phyloP scores from a whole-genome alignment of 2,888 invertebrate species.

The Achlya flavicornis region DNA sequence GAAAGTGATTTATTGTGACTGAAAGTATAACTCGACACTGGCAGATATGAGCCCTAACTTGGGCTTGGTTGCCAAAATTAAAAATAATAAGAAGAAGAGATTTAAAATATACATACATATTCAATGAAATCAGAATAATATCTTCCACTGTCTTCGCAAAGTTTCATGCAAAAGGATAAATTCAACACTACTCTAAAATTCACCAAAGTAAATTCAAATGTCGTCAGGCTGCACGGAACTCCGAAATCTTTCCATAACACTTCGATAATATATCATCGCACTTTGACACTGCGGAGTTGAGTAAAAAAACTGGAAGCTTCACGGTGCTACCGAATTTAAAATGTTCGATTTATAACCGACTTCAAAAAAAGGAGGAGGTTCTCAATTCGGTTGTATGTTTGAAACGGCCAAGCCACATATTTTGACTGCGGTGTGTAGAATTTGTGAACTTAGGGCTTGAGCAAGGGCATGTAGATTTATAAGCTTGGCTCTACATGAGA shows the following conservation, averaged over 20 bases:
- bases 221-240: not conserved
- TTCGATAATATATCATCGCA: conserved; percentile 5
- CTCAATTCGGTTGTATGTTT: too few species aligned
- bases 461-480: too few species aligned
- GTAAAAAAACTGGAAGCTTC: conserved; percentile 3
- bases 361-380: too few species aligned
- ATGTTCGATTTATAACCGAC: not conserved
- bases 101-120: not conserved
- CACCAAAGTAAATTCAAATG: not conserved
- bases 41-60: too few species aligned
- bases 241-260: conserved; percentile 10
- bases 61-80: too few species aligned
- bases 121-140: not conserved
- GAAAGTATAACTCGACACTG: too few species aligned
- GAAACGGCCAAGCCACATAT: too few species aligned
- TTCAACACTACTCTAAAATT: conserved; percentile 5
- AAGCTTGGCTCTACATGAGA: too few species aligned
- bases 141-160: not conserved
- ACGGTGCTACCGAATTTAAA: not conserved
- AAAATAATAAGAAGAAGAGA: too few species aligned
- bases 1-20: too few species aligned
- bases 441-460: too few species aligned
- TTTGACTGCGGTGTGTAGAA: too few species aligned
- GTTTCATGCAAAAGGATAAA: not conserved
- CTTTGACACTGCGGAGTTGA: conserved; percentile 4